Conservation (phyloP, 1,140 invertebrate species). For the Anastrepha obliqua region DNA sequence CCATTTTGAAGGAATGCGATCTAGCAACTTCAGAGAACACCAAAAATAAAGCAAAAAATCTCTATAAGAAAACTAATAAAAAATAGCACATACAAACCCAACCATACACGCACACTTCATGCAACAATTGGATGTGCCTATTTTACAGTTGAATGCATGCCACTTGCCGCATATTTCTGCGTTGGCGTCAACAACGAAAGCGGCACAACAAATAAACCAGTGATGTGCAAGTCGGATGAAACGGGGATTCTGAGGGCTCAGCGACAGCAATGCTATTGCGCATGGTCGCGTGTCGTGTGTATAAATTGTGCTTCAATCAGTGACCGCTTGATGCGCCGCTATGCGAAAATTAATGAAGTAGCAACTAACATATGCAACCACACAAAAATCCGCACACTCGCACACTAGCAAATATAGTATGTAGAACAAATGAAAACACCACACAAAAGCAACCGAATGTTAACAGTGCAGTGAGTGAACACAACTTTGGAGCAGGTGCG, state of each 20-base stretch:
- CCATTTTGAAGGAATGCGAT: constrained; percentile 12
- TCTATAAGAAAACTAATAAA: background rate
- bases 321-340: background rate
- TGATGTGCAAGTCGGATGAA: background rate
- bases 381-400: background rate
- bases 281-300: constrained; percentile 46
- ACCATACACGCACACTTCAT: background rate
- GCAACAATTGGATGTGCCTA: constrained; percentile 50
- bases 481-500: no score
- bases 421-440: background rate
- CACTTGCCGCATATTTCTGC: constrained; percentile 41
- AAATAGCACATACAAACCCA: background rate
- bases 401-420: background rate
- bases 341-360: constrained; percentile 33
- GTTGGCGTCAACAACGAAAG: background rate
- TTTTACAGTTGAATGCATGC: constrained; percentile 47
- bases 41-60: background rate
- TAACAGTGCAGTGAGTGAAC: no score
- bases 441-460: background rate
- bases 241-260: background rate
- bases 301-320: constrained; percentile 48
- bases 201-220: background rate
- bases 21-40: background rate
- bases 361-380: constrained; percentile 29
- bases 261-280: constrained; percentile 10